These are phyloP conservation scores for Schizopygopsis malacanthus DNA, from an alignment of 2,797 vertebrate species.

Conservation along the genomic window DNA sequence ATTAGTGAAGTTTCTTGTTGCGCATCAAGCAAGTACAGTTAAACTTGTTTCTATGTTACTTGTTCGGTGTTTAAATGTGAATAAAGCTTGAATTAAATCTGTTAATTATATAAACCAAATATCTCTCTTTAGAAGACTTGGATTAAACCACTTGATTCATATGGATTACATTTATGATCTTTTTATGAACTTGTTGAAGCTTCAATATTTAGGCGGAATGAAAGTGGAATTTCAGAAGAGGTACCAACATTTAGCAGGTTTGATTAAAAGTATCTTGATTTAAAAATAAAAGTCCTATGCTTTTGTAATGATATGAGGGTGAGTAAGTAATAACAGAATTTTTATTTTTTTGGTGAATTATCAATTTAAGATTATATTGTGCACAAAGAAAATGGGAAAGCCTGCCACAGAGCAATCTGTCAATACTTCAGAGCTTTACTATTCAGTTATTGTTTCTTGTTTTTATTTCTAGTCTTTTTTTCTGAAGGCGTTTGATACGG, in stretches of 20 bases:
- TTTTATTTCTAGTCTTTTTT: not conserved
- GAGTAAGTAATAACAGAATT: not conserved
- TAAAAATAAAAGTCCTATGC: not conserved
- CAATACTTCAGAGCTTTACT: slow-evolving; percentile 34
- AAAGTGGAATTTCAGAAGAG: too few species aligned
- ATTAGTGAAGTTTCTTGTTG: not conserved
- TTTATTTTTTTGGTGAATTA: not conserved
- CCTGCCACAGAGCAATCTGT: slow-evolving; percentile 23
- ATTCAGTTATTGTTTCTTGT: not conserved
- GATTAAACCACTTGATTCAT: not conserved
- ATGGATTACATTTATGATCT: not conserved
- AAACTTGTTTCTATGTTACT: not conserved
- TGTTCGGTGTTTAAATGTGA: not conserved
- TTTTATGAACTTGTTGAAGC: not conserved
- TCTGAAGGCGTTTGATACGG: slow-evolving; percentile 4
- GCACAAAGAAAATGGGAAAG: slow-evolving; percentile 7
- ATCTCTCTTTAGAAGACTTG: not conserved
- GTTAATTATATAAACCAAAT: not conserved
- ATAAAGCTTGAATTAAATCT: not conserved
- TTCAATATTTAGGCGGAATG: not conserved
- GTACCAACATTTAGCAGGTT: not conserved
- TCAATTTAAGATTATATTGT: slow-evolving; percentile 26
- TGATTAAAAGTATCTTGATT: not conserved
- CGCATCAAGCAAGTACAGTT: not conserved
- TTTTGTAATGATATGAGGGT: not conserved